Conservation (phyloP, 2,888 invertebrate species). For the Sinhomidia bicolor region DNA sequence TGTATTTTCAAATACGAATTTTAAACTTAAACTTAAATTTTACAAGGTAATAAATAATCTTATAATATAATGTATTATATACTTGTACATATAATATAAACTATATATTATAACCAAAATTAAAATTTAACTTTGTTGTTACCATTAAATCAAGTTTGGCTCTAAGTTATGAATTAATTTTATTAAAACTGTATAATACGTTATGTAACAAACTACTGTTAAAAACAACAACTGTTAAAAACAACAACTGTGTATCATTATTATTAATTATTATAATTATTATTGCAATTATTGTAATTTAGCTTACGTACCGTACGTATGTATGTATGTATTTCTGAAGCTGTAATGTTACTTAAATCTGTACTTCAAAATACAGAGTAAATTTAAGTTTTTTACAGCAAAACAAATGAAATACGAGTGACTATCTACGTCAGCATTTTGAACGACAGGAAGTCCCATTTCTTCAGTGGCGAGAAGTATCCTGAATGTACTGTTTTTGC, state of each 20-base stretch:
- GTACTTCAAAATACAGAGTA: background rate
- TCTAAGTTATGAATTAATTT: background rate
- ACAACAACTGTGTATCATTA: background rate
- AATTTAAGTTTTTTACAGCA: slow-evolving; percentile 2
- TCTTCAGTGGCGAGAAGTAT: slow-evolving; percentile 41
- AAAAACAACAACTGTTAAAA: too few species aligned
- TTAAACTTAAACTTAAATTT: background rate
- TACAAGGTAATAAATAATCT: too few species aligned
- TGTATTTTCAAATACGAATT: slow-evolving; percentile 59
- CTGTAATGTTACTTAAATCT: background rate
- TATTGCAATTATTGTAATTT: background rate
- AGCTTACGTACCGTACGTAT: background rate
- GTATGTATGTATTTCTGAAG: background rate
- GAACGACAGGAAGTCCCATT: slow-evolving; percentile 42
- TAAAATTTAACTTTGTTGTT: background rate
- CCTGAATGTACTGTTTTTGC: slow-evolving; percentile 66
- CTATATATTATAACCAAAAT: too few species aligned
- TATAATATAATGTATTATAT: background rate
- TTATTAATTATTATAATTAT: background rate
- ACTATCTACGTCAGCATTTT: slow-evolving; percentile 66
- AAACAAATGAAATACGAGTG: slow-evolving; percentile 59
- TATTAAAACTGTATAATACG: background rate
- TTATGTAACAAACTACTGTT: too few species aligned
- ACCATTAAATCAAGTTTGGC: background rate
- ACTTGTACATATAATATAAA: background rate